Conservation (phyloP, 1,140 invertebrate species). For the Hesperophylax magnus region DNA sequence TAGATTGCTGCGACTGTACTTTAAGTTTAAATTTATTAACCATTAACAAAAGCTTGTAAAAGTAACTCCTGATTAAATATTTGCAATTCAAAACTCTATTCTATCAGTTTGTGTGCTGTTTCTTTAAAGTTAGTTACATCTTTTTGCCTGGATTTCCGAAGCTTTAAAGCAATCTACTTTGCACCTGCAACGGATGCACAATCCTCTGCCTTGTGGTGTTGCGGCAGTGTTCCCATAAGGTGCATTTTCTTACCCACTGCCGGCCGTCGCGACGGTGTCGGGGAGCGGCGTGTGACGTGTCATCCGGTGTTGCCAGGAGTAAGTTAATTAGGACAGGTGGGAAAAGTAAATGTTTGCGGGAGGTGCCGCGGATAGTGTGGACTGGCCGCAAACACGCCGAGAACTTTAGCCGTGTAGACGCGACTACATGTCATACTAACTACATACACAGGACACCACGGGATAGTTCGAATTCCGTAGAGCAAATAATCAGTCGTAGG, state of each 20-base stretch:
- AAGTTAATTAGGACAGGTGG: constrained; percentile 47
- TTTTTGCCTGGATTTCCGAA: no score
- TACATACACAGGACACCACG: not conserved
- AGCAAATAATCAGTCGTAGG: not conserved
- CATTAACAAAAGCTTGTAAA: no score
- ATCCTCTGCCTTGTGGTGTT: not conserved
- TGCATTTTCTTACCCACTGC: not conserved
- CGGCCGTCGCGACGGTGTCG: no score
- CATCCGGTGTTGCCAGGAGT: constrained; percentile 15
- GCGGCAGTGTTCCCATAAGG: not conserved
- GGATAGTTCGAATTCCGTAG: not conserved
- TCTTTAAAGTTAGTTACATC: no score
- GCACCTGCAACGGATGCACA: not conserved
- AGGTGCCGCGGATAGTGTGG: constrained; percentile 34
- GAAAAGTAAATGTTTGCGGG: constrained; percentile 46
- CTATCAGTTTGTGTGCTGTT: no score
- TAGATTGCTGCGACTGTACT: no score
- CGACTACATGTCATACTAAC: no score
- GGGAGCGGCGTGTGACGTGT: not conserved
- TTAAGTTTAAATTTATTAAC: no score
- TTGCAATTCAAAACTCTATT: no score
- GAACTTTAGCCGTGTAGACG: constrained; percentile 19
- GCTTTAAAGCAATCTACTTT: not conserved
- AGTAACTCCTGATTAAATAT: no score
- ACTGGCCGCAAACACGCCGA: constrained; percentile 42